Evolutionary conservation across 1,140 invertebrate genomes (phyloP).

Genomic region (Amphibalanus amphitrite): DNA sequence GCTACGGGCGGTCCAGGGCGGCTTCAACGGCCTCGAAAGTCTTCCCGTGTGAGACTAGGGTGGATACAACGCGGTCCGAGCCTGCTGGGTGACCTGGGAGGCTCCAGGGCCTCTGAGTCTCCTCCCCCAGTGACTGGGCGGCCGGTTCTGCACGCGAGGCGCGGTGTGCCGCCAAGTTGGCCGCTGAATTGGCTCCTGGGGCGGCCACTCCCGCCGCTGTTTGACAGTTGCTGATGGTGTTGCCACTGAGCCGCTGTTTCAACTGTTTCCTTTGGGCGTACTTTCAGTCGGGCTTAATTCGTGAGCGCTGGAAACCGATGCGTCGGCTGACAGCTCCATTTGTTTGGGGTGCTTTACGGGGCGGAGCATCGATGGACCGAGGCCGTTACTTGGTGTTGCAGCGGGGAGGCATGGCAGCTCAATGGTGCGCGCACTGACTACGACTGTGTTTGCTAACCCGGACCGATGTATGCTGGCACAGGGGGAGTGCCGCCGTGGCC

Average conservation of each 20-base stretch:
- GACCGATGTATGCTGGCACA: neutral
- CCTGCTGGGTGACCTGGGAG: too few relatives aligned
- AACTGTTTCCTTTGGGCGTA: neutral
- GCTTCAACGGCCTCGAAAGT: too few relatives aligned
- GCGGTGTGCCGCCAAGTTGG: neutral
- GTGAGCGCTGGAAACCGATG: neutral
- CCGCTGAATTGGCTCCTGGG: neutral
- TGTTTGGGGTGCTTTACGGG: neutral
- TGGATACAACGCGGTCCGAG: too few relatives aligned
- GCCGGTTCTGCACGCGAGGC: too few relatives aligned
- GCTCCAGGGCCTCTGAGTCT: too few relatives aligned
- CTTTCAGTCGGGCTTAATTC: neutral
- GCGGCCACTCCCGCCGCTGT: neutral
- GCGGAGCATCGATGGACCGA: too few relatives aligned
- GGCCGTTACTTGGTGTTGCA: neutral
- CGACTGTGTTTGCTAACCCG: neutral
- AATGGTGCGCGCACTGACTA: neutral
- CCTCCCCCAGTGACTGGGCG: too few relatives aligned
- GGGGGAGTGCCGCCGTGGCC: neutral
- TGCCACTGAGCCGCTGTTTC: neutral
- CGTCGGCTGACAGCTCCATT: neutral
- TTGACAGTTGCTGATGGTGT: neutral
- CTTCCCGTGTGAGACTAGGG: too few relatives aligned
- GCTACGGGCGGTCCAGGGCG: too few relatives aligned
- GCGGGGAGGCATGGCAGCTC: neutral